phyloP scores from a whole-genome alignment of 37 sponge, comb jelly and placozoan species.

The Amphimedon queenslandica region DNA sequence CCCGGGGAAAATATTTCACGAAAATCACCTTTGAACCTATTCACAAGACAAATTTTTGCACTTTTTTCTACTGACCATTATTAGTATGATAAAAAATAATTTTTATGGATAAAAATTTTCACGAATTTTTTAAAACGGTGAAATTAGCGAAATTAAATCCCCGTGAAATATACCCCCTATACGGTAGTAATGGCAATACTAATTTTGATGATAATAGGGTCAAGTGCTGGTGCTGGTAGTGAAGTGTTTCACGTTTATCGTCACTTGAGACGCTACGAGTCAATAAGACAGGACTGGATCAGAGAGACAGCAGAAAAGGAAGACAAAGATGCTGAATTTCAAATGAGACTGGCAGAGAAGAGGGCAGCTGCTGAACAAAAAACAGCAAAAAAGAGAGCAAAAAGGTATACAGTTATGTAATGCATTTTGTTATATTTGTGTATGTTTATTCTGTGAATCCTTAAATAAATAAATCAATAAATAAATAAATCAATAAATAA shows the following conservation, averaged over 20 bases:
- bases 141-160: no score
- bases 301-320: constrained; percentile 59
- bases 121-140: no score
- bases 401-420: constrained; percentile 50
- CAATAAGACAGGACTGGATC: constrained; percentile 58
- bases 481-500: no score
- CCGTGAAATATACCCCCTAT: no score
- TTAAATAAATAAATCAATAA: no score
- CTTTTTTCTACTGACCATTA: no score
- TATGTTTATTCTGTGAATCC: not conserved
- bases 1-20: no score
- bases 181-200: not conserved
- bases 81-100: no score
- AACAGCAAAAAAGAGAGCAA: constrained; percentile 92
- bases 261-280: constrained; percentile 71
- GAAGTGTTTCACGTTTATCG: constrained; percentile 98
- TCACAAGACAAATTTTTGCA: not conserved
- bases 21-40: no score
- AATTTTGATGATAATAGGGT: constrained; percentile 45
- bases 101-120: no score
- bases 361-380: constrained; percentile 49
- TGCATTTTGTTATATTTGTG: not conserved
- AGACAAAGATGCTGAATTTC: constrained; percentile 72
- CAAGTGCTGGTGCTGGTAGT: constrained; percentile 99
- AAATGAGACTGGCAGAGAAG: constrained; percentile 51